Evolutionary conservation across 2,113 vertebrate species (phyloP), one percentile per base, ranked within the genome.

Genomic region (Empidonax traillii): DNA sequence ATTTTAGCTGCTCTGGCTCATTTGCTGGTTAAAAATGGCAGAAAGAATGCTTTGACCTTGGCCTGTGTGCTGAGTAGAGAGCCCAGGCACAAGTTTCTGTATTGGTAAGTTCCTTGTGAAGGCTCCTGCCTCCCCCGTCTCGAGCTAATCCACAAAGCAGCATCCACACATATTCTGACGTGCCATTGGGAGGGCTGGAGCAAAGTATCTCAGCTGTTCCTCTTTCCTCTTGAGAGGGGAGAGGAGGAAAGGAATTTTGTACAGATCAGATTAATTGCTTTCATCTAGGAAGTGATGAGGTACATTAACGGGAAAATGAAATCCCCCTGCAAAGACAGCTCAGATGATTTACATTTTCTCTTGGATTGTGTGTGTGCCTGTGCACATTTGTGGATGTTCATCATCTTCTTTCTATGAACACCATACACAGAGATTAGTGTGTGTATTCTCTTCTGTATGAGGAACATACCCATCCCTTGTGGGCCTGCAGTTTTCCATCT

Each of bases 11-110:
- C 49, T 67, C 85, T 95, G 43, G 67, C 63, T 25, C 35, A 79
- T 94, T 93, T 87, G 66, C 46, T 78, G 72, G 46, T 77, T 95
- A 74, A 86, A 66, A 96, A 90, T 62, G 35, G 39, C 86, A 95
- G 84, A 44, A 96, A 75, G 97, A 96, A 89, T 6, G 33, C 43
- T 93, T 51, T 97, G 96, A 94, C 97, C 97, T 98, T 98, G 96
- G 91, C 88, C 93, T 20, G 3, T 19, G 35, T 80, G 46, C 93
- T 94, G 93, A 96, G 93, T 95, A 94, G 81, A 68, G 72, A 94
- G 73, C 41, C 25, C 35, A 87, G 83, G 61, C 89, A 41, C 33
- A 79, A 88, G 78, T 55, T 66, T 85, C 76, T 89, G 58, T 97
- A 95, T 97, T 95, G 76, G 72, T 94, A 43, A 82, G 92, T 95